Percentiles rank a stretch among this genome's conserved stretches.
phyloP scores from a whole-genome alignment of 2,797 vertebrate species.

The Gallinago solitaria region DNA sequence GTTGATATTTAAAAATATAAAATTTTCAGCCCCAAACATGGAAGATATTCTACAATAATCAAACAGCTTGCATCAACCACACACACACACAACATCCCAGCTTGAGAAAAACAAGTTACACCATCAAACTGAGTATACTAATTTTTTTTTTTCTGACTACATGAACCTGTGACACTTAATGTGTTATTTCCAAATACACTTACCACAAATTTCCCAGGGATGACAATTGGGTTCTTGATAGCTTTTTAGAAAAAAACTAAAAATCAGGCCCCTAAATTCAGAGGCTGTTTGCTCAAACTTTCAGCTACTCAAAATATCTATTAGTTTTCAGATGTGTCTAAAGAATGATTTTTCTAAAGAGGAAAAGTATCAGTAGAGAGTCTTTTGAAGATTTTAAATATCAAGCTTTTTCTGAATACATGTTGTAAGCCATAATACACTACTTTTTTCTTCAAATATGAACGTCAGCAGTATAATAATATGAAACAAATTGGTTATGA shows the following conservation, averaged over 20 bases:
- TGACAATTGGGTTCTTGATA: neutral
- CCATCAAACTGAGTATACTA: neutral
- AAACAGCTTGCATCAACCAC: neutral
- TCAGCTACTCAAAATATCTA: neutral
- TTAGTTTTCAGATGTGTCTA: neutral
- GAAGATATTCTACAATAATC: neutral
- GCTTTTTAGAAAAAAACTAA: neutral
- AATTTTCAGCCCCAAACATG: neutral
- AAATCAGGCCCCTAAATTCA: neutral
- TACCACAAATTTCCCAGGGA: neutral
- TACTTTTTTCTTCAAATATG: neutral
- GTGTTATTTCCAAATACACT: neutral
- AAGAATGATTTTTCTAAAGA: neutral
- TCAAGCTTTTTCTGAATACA: neutral
- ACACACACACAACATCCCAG: neutral
- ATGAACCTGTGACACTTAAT: neutral
- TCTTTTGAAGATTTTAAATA: neutral
- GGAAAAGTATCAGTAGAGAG: neutral
- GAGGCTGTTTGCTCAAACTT: neutral
- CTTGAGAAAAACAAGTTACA: neutral
- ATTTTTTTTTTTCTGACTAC: neutral
- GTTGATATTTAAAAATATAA: neutral
- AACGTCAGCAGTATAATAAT: neutral
- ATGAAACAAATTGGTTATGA: neutral
- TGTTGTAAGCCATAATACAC: neutral